Percentiles rank a stretch among this genome's conserved stretches.
phyloP scores from a whole-genome alignment of 2,113 vertebrate genomes.

The Dissostichus mawsoni region DNA sequence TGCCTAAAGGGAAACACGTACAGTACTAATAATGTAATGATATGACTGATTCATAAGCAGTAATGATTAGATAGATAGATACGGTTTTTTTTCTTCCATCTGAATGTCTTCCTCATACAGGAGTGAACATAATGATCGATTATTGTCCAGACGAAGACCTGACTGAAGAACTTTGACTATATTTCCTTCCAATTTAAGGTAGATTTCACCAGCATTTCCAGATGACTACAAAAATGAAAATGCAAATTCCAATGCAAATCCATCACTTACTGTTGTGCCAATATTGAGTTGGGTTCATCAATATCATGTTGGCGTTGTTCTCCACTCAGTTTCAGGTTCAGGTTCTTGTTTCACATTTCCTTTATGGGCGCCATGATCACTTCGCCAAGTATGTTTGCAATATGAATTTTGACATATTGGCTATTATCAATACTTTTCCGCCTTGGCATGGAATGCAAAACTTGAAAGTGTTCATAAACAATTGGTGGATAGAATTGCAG shows the following conservation, averaged over 20 bases:
- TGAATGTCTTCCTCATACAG: neutral
- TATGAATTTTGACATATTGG: neutral
- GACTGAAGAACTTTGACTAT: neutral
- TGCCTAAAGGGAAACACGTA: neutral
- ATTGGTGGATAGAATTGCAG: too few relatives aligned
- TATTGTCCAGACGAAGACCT: too few relatives aligned
- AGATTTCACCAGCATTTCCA: neutral
- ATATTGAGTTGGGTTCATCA: neutral
- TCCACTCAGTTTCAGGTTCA: too few relatives aligned
- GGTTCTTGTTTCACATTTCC: neutral
- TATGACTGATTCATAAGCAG: neutral
- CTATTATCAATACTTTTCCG: neutral
- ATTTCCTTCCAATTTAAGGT: neutral
- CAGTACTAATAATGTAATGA: neutral
- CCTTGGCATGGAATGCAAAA: neutral
- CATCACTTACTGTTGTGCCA: too few relatives aligned
- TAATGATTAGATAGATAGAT: neutral
- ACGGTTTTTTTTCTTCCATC: neutral
- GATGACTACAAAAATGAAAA: neutral
- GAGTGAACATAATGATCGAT: too few relatives aligned
- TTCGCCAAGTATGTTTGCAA: neutral
- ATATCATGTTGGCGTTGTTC: neutral
- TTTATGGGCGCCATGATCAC: neutral
- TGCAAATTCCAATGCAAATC: neutral
- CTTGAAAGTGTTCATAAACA: neutral